Evolutionary conservation across 1,140 invertebrate genomes (phyloP).

Genomic region (Parapsyche elsis): DNA sequence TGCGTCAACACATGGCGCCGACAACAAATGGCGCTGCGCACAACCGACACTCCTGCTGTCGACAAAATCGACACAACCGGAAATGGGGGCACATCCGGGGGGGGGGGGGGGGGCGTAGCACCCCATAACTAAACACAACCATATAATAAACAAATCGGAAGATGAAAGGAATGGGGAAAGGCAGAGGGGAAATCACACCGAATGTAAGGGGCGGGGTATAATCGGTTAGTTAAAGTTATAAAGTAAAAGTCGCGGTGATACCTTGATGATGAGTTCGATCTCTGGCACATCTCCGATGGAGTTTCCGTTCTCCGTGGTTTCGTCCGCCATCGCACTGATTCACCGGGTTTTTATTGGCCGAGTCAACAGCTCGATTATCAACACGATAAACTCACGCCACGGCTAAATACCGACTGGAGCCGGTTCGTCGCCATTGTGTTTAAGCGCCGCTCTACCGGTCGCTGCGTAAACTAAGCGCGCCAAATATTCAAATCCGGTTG

Average conservation of each 20-base stretch:
- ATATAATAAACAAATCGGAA: too few relatives aligned
- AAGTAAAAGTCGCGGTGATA: too few relatives aligned
- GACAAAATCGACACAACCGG: neutral
- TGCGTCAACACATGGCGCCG: slow-evolving; percentile 46
- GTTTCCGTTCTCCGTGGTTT: slow-evolving; percentile 71
- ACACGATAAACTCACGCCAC: neutral
- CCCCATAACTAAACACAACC: neutral
- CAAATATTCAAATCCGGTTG: slow-evolving; percentile 42
- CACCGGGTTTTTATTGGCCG: slow-evolving; percentile 25
- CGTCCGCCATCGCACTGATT: slow-evolving; percentile 63
- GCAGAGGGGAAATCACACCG: too few relatives aligned
- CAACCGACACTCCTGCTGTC: slow-evolving; percentile 14
- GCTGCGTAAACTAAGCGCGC: neutral
- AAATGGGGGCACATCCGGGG: neutral
- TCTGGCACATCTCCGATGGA: slow-evolving; percentile 80
- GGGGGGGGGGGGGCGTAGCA: neutral
- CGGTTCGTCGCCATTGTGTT: neutral
- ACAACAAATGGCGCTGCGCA: slow-evolving; percentile 40
- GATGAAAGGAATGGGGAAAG: too few relatives aligned
- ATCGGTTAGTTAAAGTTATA: too few relatives aligned
- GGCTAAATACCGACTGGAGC: neutral
- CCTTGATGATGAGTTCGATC: slow-evolving; percentile 85
- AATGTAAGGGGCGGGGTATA: too few relatives aligned
- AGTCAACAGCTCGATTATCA: neutral
- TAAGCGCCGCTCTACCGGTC: slow-evolving; percentile 24